Evolutionary conservation across 2,888 invertebrate species (phyloP).

Genomic region (Iselma pallidipennis): DNA sequence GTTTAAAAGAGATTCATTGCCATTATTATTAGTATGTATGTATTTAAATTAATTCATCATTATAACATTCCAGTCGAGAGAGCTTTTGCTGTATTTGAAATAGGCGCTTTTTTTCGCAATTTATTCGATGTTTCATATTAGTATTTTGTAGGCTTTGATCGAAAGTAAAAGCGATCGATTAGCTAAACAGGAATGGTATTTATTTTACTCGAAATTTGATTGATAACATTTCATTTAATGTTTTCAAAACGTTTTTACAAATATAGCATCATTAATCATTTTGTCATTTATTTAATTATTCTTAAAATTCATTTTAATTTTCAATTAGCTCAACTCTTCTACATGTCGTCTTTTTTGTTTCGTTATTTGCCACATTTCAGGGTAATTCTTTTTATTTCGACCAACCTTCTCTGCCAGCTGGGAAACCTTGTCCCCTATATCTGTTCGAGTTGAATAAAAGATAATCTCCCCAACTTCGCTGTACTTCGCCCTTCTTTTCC

Average conservation of each 20-base stretch:
- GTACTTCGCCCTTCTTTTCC: background rate
- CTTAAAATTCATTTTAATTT: too few species aligned
- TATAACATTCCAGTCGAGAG: background rate
- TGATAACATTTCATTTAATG: too few species aligned
- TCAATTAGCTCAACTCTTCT: too few species aligned
- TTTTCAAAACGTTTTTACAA: too few species aligned
- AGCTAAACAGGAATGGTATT: too few species aligned
- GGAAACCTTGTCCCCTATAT: background rate
- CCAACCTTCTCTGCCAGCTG: background rate
- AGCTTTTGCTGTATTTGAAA: background rate
- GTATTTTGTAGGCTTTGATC: background rate
- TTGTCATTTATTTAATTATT: background rate
- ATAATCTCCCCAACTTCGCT: constrained; percentile 3
- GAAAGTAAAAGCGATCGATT: too few species aligned
- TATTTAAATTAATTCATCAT: background rate
- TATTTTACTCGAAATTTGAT: too few species aligned
- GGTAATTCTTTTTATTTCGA: background rate
- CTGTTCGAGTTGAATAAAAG: constrained; percentile 8
- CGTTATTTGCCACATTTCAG: too few species aligned
- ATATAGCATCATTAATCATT: background rate
- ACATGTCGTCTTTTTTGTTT: too few species aligned
- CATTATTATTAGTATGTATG: background rate
- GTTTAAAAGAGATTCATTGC: background rate
- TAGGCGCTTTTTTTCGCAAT: background rate
- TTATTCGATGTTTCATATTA: background rate